Conservation (phyloP, 2,113 vertebrate genomes). For the Sarotherodon lohbergeri region DNA sequence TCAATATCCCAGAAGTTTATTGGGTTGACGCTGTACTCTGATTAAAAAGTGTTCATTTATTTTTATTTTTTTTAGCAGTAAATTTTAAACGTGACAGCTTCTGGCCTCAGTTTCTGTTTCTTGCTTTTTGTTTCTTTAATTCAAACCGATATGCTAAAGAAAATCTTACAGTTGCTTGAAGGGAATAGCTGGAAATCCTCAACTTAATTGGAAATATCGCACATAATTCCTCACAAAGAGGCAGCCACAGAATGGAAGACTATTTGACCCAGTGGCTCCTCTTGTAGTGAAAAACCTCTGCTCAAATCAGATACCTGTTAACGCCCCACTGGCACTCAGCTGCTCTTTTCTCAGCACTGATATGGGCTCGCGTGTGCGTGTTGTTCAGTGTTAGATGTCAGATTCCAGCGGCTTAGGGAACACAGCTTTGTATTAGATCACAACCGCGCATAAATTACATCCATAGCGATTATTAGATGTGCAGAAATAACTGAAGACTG, state of each 20-base stretch:
- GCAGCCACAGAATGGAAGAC: neutral
- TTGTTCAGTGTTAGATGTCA: constrained; percentile 75
- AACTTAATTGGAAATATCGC: neutral
- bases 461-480: constrained; percentile 66
- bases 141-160: neutral
- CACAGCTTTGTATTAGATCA: constrained; percentile 74
- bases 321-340: neutral
- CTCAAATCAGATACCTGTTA: constrained; percentile 21
- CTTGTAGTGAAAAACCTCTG: neutral
- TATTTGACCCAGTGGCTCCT: constrained; percentile 5
- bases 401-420: constrained; percentile 70
- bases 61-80: neutral
- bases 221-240: neutral
- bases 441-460: constrained; percentile 77
- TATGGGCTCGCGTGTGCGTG: constrained; percentile 53
- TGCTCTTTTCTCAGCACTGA: constrained; percentile 62
- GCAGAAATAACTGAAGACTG: constrained; percentile 62
- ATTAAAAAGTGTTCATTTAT: neutral
- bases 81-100: neutral
- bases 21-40: neutral
- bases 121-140: neutral
- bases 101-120: neutral
- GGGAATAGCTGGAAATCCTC: neutral
- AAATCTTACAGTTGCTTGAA: neutral
- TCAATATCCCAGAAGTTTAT: neutral